Evolutionary conservation across 2,888 invertebrate species (phyloP).

Genomic region (Torymus tubicola): DNA sequence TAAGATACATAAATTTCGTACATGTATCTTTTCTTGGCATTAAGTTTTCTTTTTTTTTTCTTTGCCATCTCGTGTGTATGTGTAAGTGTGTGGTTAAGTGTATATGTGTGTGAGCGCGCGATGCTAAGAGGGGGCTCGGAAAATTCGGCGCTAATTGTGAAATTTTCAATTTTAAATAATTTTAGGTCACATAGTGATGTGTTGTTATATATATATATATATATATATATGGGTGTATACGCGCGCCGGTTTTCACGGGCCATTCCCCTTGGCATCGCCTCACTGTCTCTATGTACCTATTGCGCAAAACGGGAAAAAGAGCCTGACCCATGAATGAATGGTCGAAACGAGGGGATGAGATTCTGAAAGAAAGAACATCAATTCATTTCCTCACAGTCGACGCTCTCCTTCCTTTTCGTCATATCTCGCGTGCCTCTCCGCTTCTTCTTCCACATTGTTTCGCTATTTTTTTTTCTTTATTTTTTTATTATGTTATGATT

Average conservation of each 20-base stretch:
- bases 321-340: conserved; percentile 77
- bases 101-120: neutral
- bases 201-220: no score
- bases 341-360: conserved; percentile 76
- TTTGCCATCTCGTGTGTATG: neutral
- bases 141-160: neutral
- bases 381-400: conserved; percentile 69
- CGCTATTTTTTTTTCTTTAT: conserved; percentile 16
- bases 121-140: conserved; percentile 27
- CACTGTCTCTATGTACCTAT: conserved; percentile 72
- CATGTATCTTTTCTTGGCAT: conserved; percentile 1
- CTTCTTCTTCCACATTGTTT: neutral
- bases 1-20: neutral
- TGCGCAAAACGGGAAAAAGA: conserved; percentile 77
- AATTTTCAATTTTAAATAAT: neutral
- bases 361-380: conserved; percentile 76
- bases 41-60: neutral
- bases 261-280: conserved; percentile 61
- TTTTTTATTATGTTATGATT: neutral
- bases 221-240: neutral
- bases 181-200: conserved; percentile 2
- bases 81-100: neutral
- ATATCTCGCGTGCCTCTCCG: no score
- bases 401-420: neutral
- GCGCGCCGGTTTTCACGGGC: conserved; percentile 61